These are phyloP conservation scores for Andrena flavipes DNA, from an alignment of 2,888 invertebrate species.

Conservation along the genomic window DNA sequence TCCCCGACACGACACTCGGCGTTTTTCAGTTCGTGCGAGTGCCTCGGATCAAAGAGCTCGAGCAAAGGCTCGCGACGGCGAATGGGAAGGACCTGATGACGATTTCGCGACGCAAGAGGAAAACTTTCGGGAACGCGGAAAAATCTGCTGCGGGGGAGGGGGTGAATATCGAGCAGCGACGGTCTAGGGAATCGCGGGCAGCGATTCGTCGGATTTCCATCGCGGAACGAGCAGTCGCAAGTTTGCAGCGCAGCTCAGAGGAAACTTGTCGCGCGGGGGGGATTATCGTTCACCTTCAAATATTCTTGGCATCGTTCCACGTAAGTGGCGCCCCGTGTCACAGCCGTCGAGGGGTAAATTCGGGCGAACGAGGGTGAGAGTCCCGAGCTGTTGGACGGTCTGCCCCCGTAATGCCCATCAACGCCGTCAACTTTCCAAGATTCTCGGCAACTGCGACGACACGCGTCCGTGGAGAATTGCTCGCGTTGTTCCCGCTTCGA, in stretches of 20 bases:
- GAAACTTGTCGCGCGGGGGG: background rate
- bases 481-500: background rate
- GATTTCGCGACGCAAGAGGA: too few species aligned
- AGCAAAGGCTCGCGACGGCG: too few species aligned
- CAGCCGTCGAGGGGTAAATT: constrained; percentile 34
- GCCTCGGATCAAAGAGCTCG: background rate
- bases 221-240: constrained; percentile 9
- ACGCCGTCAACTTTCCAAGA: constrained; percentile 1
- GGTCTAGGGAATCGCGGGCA: too few species aligned
- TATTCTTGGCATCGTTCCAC: constrained; percentile 48
- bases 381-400: constrained; percentile 25
- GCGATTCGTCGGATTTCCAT: constrained; percentile 12
- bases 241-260: background rate
- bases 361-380: constrained; percentile 42
- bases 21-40: background rate
- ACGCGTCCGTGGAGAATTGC: background rate
- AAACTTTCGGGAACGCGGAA: background rate
- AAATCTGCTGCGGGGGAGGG: background rate
- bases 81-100: too few species aligned
- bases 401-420: constrained; percentile 9
- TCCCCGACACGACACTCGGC: background rate
- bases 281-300: constrained; percentile 54
- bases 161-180: background rate
- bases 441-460: background rate
- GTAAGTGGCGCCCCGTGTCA: constrained; percentile 52